These are phyloP conservation scores for Drosophila anomalipes DNA, from an alignment of 2,888 invertebrate genomes.

Conservation along the genomic window DNA sequence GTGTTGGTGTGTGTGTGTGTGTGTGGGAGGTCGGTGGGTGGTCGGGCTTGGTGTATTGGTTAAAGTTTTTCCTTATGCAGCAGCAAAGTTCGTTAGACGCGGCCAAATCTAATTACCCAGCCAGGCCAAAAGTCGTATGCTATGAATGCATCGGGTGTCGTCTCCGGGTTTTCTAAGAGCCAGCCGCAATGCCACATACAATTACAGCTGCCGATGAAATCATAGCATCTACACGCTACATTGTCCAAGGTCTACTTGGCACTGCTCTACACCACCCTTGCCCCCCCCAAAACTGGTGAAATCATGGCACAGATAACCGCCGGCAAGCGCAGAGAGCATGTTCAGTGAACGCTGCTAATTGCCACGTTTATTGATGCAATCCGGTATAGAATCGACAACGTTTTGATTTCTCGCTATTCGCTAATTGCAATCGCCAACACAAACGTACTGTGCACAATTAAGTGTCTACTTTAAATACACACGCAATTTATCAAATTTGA, in stretches of 20 bases:
- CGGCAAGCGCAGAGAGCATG: slow-evolving; percentile 15
- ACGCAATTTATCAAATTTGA: not conserved
- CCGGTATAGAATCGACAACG: slow-evolving; percentile 22
- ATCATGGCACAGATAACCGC: slow-evolving; percentile 30
- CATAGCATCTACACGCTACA: not conserved
- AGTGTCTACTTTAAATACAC: not conserved
- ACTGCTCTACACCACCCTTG: fast-evolving
- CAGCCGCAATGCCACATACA: slow-evolving; percentile 27
- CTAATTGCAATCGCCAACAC: slow-evolving; percentile 51
- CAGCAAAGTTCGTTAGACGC: slow-evolving; percentile 55
- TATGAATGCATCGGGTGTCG: not conserved
- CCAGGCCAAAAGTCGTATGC: slow-evolving; percentile 12
- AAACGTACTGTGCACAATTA: slow-evolving; percentile 12
- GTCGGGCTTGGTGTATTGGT: slow-evolving; percentile 24
- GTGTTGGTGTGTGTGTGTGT: not conserved
- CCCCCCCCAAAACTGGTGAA: not conserved
- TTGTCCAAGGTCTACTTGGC: slow-evolving; percentile 20
- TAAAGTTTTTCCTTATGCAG: slow-evolving; percentile 32
- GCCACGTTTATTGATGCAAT: slow-evolving; percentile 60
- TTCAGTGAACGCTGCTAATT: slow-evolving; percentile 44
- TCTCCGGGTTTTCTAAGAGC: not conserved
- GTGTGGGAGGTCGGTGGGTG: not conserved
- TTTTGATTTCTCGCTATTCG: slow-evolving; percentile 42
- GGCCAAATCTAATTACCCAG: slow-evolving; percentile 66
- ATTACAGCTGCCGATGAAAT: slow-evolving; percentile 41